phyloP scores from a whole-genome alignment of 2,888 invertebrate species.

The Pachycephus smyrnensis region DNA sequence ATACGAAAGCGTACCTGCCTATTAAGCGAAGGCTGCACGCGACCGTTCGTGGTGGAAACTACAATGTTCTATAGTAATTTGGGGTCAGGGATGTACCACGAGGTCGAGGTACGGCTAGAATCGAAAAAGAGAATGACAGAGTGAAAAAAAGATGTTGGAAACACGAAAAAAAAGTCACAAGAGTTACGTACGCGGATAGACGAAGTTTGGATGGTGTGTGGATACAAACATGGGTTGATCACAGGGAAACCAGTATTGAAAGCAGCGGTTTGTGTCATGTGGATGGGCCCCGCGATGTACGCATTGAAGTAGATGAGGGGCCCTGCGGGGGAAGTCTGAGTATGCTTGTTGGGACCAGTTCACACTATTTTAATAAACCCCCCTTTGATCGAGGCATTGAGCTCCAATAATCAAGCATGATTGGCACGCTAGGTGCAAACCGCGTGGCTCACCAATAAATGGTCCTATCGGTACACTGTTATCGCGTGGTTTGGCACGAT shows the following conservation, averaged over 20 bases:
- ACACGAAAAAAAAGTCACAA: conserved; percentile 26
- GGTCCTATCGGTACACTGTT: conserved; percentile 18
- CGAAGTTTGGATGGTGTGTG: neutral
- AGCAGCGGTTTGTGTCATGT: conserved; percentile 42
- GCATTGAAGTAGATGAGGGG: neutral
- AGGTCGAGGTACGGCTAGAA: neutral
- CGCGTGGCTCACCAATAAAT: conserved; percentile 32
- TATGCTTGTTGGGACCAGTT: conserved; percentile 14
- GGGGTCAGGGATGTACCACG: conserved; percentile 19
- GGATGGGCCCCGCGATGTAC: conserved; percentile 23
- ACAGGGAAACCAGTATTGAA: conserved; percentile 22
- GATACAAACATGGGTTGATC: conserved; percentile 25
- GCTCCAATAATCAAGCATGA: conserved; percentile 36
- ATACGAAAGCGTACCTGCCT: neutral
- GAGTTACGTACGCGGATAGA: neutral
- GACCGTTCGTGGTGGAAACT: conserved; percentile 34
- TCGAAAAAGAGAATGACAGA: neutral
- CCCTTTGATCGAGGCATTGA: conserved; percentile 36
- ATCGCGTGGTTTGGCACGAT: neutral
- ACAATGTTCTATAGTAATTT: conserved; percentile 39
- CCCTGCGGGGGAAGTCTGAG: neutral
- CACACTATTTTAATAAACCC: conserved; percentile 40
- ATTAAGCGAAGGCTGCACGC: neutral
- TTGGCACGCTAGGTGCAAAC: conserved; percentile 37
- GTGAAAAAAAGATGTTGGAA: neutral